Percentiles rank a stretch among this genome's conserved stretches.
Evolutionary conservation across 2,888 invertebrate genomes (phyloP).

Genomic region (Digitonthophagus gazella): DNA sequence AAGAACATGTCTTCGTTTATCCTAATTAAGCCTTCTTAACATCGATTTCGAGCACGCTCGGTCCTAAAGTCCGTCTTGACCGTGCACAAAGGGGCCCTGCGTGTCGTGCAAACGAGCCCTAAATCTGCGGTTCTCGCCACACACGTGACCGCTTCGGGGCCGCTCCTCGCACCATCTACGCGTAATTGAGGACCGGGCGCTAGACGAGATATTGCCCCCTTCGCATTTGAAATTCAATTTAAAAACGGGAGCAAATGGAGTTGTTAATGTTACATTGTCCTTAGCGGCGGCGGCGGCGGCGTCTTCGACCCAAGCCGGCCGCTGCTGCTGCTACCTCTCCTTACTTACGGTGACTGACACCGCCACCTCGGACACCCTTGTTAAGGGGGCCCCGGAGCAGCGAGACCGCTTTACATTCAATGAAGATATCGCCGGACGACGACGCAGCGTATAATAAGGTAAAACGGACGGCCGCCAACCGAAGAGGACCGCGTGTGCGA

Average conservation of each 20-base stretch:
- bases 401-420: conserved; percentile 51
- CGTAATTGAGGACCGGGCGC: conserved; percentile 10
- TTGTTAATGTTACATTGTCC: conserved; percentile 60
- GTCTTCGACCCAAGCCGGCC: no score
- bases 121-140: neutral
- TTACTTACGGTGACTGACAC: conserved; percentile 51
- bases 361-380: conserved; percentile 53
- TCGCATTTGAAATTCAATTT: conserved; percentile 34
- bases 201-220: conserved; percentile 25
- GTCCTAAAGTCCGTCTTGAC: conserved; percentile 2
- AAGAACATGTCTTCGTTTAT: neutral
- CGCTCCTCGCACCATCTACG: conserved; percentile 4
- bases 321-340: conserved; percentile 47
- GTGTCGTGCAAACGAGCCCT: conserved; percentile 11
- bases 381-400: conserved; percentile 43
- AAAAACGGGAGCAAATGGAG: conserved; percentile 35
- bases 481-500: neutral
- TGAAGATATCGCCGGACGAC: conserved; percentile 50
- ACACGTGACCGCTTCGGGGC: neutral
- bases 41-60: neutral
- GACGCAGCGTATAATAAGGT: conserved; percentile 50
- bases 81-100: conserved; percentile 7
- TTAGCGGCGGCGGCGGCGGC: conserved; percentile 49
- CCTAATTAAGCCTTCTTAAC: neutral
- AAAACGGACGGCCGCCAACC: conserved; percentile 42